Conservation (phyloP, 2,113 vertebrate genomes). For the Coracopsis vasa region DNA sequence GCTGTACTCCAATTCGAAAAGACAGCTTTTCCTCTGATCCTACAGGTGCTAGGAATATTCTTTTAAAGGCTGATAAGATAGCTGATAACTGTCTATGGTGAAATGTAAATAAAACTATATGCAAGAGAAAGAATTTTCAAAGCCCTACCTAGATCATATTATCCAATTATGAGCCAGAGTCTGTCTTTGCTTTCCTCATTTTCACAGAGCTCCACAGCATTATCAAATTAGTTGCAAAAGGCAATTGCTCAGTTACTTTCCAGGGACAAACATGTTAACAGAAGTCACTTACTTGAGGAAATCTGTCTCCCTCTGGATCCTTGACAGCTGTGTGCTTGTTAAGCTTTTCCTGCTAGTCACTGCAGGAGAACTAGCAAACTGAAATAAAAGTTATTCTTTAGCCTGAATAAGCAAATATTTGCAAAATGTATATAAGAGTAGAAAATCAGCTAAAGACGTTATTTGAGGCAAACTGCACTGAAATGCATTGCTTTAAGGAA, state of each 20-base stretch:
- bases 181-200: neutral
- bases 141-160: neutral
- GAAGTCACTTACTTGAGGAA: constrained; percentile 80
- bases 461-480: neutral
- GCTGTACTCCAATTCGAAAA: neutral
- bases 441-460: neutral
- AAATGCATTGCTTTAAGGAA: neutral
- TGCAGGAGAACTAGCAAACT: constrained; percentile 63
- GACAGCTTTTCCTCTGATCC: neutral
- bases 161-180: neutral
- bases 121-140: neutral
- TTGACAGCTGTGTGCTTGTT: constrained; percentile 67
- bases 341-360: constrained; percentile 66
- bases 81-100: neutral
- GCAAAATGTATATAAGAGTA: neutral
- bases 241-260: neutral
- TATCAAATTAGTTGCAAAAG: neutral
- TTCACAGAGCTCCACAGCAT: neutral
- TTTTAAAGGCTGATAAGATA: neutral
- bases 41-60: neutral
- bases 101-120: neutral
- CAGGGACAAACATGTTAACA: neutral
- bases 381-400: constrained; percentile 32
- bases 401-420: neutral
- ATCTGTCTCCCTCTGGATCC: constrained; percentile 75